Base-by-base conservation (phyloP, 2,888 invertebrate genomes). In the Amiota communis region DNA sequence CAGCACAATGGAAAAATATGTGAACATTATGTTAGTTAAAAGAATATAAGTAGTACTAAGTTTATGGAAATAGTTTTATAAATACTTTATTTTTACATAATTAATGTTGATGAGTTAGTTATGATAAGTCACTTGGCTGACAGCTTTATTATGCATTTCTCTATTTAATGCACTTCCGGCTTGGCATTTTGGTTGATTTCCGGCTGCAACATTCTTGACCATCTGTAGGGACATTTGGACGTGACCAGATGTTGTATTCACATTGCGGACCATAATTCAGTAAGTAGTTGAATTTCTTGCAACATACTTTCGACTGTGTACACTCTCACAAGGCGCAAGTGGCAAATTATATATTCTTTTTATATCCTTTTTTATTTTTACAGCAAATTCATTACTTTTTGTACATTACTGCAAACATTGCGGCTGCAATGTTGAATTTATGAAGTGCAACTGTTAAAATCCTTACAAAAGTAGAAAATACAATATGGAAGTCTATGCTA, bases 381-480 rank as follows among this genome's bases (percentile, higher is more conserved):
- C 48, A 17, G 12, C 9, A 49, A 65, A 8, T 63, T 65, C 2
- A 1, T n/a, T 64, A 53, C 17, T 46, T 47, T 17, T 61, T 72
- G 51, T 8, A 9, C 57, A 63, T 20, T 48, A 20, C 56, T 69
- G n/a, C 64, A 68, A 51, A 12, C 20, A 56, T 70, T 64, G 17
- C 64, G 36, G 36, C 48, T 57, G 69, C 63, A 59, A 70, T 72
- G 57, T 57, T 71, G 64, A 75, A 75, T 75, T 75, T 75, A 75
- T 75, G 75, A 73, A 75, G 75, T 75, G 72, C 73, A 71, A 69
- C 57, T 53, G 73, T 70, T 63, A 36, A 71, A 71, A 73, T 12
- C 57, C 59, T n/a, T 68, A 63, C 56, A 36, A 51, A 46, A 36
- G 36, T 6, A 36, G 6, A 2, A 36, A 36, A 36, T 36, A 36